These are phyloP conservation scores for Teinopalpus imperialis DNA, from an alignment of 2,888 invertebrate species.

Conservation along the genomic window DNA sequence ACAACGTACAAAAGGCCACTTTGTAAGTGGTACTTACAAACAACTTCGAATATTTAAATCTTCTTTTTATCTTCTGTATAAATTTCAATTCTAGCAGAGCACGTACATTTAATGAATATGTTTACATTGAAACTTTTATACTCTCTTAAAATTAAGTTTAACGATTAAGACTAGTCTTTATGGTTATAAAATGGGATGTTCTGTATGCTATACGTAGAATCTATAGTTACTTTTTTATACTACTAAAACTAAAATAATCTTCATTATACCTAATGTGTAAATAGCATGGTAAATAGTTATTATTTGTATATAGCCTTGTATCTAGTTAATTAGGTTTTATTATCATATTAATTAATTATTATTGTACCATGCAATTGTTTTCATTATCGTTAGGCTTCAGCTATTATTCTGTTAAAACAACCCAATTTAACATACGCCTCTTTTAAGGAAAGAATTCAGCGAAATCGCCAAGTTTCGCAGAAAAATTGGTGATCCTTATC, in stretches of 20 bases:
- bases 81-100: neutral
- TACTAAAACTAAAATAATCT: neutral
- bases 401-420: no score
- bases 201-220: neutral
- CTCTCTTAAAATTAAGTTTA: no score
- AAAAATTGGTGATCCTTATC: no score
- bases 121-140: neutral
- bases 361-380: no score
- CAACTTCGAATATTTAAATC: no score
- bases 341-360: neutral
- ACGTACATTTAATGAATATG: neutral
- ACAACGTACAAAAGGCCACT: no score
- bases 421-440: no score
- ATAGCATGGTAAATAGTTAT: neutral
- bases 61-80: neutral
- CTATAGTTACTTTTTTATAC: slow-evolving; percentile 2
- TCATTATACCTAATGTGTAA: neutral
- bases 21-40: no score
- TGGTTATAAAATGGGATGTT: neutral
- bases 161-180: neutral
- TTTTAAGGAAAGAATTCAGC: no score
- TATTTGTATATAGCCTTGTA: neutral
- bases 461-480: no score
- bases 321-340: neutral
- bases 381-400: no score